These are phyloP conservation scores for Drosophila dives DNA, from an alignment of 2,888 invertebrate genomes.

Conservation along the genomic window DNA sequence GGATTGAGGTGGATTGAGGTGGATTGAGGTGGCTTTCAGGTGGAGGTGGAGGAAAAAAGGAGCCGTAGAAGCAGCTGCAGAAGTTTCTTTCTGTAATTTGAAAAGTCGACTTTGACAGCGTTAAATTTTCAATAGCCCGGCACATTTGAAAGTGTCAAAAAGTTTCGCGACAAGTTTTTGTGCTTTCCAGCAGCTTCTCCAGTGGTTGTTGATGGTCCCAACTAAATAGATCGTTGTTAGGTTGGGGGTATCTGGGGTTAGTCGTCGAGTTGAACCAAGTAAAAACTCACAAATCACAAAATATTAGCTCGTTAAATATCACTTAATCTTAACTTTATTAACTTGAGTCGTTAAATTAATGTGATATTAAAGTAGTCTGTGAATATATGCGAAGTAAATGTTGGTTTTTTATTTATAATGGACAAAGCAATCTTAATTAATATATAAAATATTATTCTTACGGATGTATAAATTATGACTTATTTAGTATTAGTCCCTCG, in stretches of 20 bases:
- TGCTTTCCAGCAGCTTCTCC: conserved; percentile 24
- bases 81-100: conserved; percentile 55
- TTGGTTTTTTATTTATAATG: neutral
- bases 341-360: neutral
- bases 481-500: neutral
- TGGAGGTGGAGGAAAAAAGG: conserved; percentile 8
- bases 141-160: conserved; percentile 77
- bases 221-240: conserved; percentile 9
- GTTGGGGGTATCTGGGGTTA: neutral
- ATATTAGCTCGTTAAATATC: neutral
- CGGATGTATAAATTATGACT: neutral
- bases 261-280: neutral
- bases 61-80: conserved; percentile 15
- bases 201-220: conserved; percentile 18
- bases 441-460: neutral
- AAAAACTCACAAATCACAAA: neutral
- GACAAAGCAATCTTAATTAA: neutral
- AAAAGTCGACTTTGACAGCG: conserved; percentile 59
- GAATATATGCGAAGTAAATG: neutral
- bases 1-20: neutral
- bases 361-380: neutral
- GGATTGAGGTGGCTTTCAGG: neutral
- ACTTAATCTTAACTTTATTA: neutral
- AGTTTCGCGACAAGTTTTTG: conserved; percentile 57
- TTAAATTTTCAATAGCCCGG: conserved; percentile 71